Percentiles rank a stretch among this genome's conserved stretches.
Conservation (phyloP, 2,888 invertebrate genomes). For the Xestia rhomboidea region DNA sequence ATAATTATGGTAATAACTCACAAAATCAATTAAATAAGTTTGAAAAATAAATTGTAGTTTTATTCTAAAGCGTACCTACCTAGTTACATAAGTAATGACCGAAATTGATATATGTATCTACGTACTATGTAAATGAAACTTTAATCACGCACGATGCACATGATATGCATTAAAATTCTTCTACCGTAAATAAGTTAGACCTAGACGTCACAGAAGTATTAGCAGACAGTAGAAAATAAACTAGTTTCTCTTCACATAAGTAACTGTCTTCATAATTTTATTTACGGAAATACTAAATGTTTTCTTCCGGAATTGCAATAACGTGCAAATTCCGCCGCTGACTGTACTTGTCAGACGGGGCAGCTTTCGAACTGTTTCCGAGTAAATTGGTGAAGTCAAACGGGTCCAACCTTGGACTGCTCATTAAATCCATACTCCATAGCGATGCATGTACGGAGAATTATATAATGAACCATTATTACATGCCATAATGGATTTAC, state of each 20-base stretch:
- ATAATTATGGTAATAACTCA: neutral
- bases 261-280: neutral
- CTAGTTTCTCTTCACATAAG: neutral
- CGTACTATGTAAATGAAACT: constrained; percentile 18
- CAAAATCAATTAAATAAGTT: neutral
- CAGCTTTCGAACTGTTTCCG: constrained; percentile 72
- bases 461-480: constrained; percentile 41
- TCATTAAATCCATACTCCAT: constrained; percentile 54
- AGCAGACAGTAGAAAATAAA: neutral
- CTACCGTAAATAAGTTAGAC: neutral
- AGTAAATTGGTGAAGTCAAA: constrained; percentile 67
- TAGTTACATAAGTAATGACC: neutral
- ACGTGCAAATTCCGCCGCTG: constrained; percentile 22
- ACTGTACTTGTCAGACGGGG: constrained; percentile 67
- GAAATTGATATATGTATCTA: neutral
- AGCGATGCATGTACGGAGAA: constrained; percentile 37
- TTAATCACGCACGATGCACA: neutral
- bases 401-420: constrained; percentile 55
- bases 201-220: neutral
- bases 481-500: constrained; percentile 19
- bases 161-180: neutral
- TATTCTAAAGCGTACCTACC: neutral
- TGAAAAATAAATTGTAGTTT: neutral
- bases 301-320: neutral
- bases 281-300: neutral